phyloP scores from a whole-genome alignment of 1,140 invertebrate species.

The Venturia canescens region DNA sequence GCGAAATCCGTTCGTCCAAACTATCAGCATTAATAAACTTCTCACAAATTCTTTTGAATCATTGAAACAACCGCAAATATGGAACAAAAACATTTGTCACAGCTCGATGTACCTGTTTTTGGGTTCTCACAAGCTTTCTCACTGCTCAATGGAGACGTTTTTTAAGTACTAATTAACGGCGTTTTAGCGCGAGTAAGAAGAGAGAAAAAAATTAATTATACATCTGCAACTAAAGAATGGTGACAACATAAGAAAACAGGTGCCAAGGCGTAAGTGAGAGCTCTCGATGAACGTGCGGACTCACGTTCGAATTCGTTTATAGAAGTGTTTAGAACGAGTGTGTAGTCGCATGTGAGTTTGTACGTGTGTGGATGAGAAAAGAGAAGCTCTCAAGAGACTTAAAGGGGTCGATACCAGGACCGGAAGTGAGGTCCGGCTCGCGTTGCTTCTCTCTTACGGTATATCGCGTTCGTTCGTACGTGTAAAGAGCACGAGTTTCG shows the following conservation, averaged over 20 bases:
- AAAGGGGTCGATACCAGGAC: conserved; percentile 42
- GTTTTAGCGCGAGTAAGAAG: conserved; percentile 28
- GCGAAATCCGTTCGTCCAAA: too few relatives aligned
- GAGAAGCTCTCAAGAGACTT: conserved; percentile 33
- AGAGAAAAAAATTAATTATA: conserved; percentile 36
- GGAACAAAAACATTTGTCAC: not conserved
- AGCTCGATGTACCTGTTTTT: not conserved
- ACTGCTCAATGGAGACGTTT: not conserved
- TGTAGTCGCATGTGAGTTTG: not conserved
- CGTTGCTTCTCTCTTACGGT: conserved; percentile 44
- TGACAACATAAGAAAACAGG: conserved; percentile 18
- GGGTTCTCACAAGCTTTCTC: not conserved
- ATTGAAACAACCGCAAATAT: not conserved
- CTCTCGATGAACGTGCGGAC: conserved; percentile 19
- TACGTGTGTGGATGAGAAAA: conserved; percentile 7
- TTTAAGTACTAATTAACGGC: not conserved
- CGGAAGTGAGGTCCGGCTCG: conserved; percentile 42
- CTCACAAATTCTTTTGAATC: too few relatives aligned
- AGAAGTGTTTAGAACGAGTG: conserved; percentile 7
- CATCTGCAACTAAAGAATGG: not conserved
- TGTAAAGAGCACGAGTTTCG: conserved; percentile 30
- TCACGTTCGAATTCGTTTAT: not conserved
- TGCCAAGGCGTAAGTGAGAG: conserved; percentile 39
- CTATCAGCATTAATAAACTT: too few relatives aligned
- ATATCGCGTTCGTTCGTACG: conserved; percentile 43